Evolutionary conservation across 2,797 vertebrate genomes (phyloP), one percentile per base, ranked within the genome.

Genomic region (Malacoraja senta): DNA sequence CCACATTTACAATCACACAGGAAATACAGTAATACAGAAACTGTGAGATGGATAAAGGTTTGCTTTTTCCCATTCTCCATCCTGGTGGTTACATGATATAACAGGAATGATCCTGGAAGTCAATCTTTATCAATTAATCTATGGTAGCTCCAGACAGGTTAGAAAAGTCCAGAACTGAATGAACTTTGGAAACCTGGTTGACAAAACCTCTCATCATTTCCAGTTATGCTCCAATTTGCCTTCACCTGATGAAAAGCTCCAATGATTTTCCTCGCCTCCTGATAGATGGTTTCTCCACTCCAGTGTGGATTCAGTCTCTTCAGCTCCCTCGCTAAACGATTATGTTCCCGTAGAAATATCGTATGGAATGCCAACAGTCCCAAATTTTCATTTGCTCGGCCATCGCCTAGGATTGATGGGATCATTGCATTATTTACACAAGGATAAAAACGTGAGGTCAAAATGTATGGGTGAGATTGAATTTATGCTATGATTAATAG

Each of bases 331-430:
- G 93, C 93, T 53, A 93, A 35, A 17, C 76, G 93, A 44, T 93
- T 93, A 77, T 93, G 93, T n/a, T 80, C 93, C 77, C 93, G 93
- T 7, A 93, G 93, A n/a, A 93, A 93, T 76, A 93, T 15, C 3
- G 77, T 83, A 53, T 93, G 93, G 74, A 93, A 81, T 7, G 53
- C 4, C 13, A 93, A 26, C 24, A 93, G 53, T 19, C 44, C 93
- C 61, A 79, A n/a, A 12, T 93, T 77, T 83, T 93, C 93, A 71
- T 93, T 80, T 29, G 74, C 74, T 44, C 93, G 93, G 26, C 2
- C 29, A 79, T 93, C 93, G 29, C 93, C 93, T 93, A 24, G n/a
- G 44, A 61, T 13, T 29, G 63, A 86, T 15, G 61, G 1, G 29
- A 86, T 19, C 8, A 63, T 2, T 53, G 19, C 21, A 53, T 9